Evolutionary conservation across 2,888 invertebrate genomes (phyloP).

Genomic region (Podabrus alpinus): DNA sequence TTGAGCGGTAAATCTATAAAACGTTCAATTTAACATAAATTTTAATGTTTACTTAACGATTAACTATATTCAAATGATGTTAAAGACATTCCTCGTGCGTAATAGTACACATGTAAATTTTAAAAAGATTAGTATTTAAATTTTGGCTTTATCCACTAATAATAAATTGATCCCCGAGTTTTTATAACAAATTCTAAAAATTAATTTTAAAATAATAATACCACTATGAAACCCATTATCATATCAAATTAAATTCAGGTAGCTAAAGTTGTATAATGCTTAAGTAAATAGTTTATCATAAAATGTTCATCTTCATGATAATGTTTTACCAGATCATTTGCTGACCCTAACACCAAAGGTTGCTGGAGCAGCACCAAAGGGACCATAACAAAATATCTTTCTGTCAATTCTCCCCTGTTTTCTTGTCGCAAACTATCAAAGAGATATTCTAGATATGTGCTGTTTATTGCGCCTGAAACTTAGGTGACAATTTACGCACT

Average conservation of each 20-base stretch:
- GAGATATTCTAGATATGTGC: conserved; percentile 30
- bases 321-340: conserved; percentile 33
- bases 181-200: background rate
- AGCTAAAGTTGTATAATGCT: background rate
- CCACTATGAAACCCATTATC: background rate
- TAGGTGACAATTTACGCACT: conserved; percentile 38
- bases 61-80: background rate
- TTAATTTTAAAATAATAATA: background rate
- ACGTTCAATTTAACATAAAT: background rate
- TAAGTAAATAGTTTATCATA: background rate
- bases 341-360: conserved; percentile 31
- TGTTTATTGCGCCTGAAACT: conserved; percentile 37
- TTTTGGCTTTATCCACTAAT: background rate
- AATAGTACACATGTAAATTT: background rate
- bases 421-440: conserved; percentile 29
- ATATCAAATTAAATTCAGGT: background rate
- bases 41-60: background rate
- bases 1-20: background rate
- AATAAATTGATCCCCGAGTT: background rate
- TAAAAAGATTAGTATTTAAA: background rate
- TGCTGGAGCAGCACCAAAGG: conserved; percentile 32
- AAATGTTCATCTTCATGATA: conserved; percentile 11
- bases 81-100: background rate
- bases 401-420: conserved; percentile 27
- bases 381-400: conserved; percentile 37